phyloP scores from a whole-genome alignment of 1,140 invertebrate species.

The Micrasema minimum region DNA sequence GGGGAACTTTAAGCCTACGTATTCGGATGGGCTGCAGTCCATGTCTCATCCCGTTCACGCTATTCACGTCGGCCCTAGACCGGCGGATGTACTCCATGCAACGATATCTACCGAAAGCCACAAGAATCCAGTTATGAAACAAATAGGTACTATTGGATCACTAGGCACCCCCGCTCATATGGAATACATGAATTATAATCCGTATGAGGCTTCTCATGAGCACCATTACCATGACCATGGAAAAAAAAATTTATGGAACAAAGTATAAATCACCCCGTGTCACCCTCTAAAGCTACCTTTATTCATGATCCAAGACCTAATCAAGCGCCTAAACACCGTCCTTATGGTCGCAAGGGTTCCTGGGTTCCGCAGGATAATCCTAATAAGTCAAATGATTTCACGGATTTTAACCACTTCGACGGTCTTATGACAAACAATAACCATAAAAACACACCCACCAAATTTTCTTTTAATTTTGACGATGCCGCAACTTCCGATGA shows the following conservation, averaged over 20 bases:
- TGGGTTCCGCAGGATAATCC: constrained; percentile 49
- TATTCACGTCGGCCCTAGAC: neutral
- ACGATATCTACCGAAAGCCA: constrained; percentile 52
- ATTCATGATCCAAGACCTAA: no score
- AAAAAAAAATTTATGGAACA: constrained; percentile 58
- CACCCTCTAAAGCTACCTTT: no score
- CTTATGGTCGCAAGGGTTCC: constrained; percentile 53
- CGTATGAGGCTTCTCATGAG: constrained; percentile 63
- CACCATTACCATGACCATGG: constrained; percentile 66
- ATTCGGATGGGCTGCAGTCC: constrained; percentile 1
- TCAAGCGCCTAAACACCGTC: constrained; percentile 41
- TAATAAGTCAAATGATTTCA: constrained; percentile 56
- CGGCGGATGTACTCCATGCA: constrained; percentile 51
- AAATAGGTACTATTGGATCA: constrained; percentile 56
- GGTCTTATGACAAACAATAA: neutral
- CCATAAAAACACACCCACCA: neutral
- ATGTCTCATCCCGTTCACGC: neutral
- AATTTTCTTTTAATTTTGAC: no score
- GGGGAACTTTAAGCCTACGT: neutral
- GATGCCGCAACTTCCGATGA: constrained; percentile 2
- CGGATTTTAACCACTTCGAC: neutral
- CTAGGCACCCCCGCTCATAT: constrained; percentile 58
- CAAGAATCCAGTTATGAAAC: constrained; percentile 4
- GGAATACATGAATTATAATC: constrained; percentile 62
- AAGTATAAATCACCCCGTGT: no score